A percentile compares a stretch with the other conserved stretches of the same genome.
Evolutionary conservation across 1,140 invertebrate species (phyloP).

Genomic region (Ceratosolen solmsi): DNA sequence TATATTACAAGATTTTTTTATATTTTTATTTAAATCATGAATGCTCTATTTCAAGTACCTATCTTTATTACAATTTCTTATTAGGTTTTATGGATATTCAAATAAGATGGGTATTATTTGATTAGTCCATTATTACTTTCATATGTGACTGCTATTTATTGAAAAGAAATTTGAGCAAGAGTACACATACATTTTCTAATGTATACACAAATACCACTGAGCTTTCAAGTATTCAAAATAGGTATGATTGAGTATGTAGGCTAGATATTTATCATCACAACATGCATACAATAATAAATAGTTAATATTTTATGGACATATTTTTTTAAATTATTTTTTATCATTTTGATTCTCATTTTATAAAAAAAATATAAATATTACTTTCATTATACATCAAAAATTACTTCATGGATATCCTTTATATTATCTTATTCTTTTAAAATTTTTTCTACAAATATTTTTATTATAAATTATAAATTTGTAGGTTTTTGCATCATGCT

Average conservation of each 20-base stretch:
- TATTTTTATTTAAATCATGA: conserved; percentile 9
- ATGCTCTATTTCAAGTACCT: conserved; percentile 6
- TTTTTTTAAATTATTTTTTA: conserved; percentile 5
- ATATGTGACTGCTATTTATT: conserved; percentile 24
- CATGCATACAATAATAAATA: neutral
- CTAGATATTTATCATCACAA: conserved; percentile 8
- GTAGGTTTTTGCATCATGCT: conserved; percentile 76
- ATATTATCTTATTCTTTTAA: neutral
- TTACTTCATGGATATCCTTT: neutral
- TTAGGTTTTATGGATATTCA: conserved; percentile 37
- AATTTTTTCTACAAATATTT: neutral
- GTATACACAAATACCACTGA: conserved; percentile 35
- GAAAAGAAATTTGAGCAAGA: conserved; percentile 33
- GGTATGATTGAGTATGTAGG: conserved; percentile 35
- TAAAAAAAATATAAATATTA: neutral
- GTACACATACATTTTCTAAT: conserved; percentile 31
- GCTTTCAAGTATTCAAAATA: conserved; percentile 44
- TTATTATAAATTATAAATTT: conserved; percentile 38
- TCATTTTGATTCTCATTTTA: neutral
- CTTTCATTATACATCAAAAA: neutral
- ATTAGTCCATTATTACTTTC: conserved; percentile 34
- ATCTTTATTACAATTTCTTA: conserved; percentile 28
- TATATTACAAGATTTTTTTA: neutral
- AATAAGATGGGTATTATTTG: conserved; percentile 19
- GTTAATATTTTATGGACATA: neutral